Base-by-base conservation (phyloP, 2,888 invertebrate genomes). In the Girardia tigrina region DNA sequence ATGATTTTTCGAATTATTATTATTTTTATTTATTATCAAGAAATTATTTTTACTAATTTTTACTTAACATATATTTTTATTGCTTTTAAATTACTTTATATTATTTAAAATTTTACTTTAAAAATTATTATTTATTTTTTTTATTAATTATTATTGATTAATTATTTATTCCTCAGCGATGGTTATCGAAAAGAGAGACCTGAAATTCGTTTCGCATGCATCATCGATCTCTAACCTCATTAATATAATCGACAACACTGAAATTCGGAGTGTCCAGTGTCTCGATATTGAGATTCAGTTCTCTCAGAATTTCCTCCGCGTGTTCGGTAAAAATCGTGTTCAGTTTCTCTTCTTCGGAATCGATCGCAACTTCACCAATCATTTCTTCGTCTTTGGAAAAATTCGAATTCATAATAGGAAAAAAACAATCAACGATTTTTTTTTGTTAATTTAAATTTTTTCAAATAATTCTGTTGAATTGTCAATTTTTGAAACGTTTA, bases 211-310 rank as follows among this genome's bases (percentile, higher is more conserved):
- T n/a, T n/a, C n/a, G n/a, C n/a, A n/a, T n/a, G n/a, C n/a, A n/a
- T n/a, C n/a, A n/a, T n/a, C n/a, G n/a, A n/a, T n/a, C n/a, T 56
- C 4, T 20, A 56, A 56, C 56, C n/a, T 72, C 73, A 29, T 72
- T 72, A 20, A 72, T 72, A 23, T 72, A 72, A 12, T 72, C 29
- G 16, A 72, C 73, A 14, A 72, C 73, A 26, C 29, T 29, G 20
- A 72, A 72, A 29, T 72, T 36, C 1, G 73, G 29, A 28, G 6
- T 23, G 36, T 72, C 73, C 23, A 72, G 20, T 16, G 73, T 26
- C 23, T 72, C 73, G 16, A 29, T 23, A 28, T 72, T 72, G n/a
- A 72, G 23, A 28, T 29, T 28, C 29, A 72, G n/a, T 26, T 29
- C 36, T 28, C n/a, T 36, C 16, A 72, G n/a, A 6, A 72, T 36